phyloP scores from a whole-genome alignment of 2,888 invertebrate species.

The Salpingus planirostris region DNA sequence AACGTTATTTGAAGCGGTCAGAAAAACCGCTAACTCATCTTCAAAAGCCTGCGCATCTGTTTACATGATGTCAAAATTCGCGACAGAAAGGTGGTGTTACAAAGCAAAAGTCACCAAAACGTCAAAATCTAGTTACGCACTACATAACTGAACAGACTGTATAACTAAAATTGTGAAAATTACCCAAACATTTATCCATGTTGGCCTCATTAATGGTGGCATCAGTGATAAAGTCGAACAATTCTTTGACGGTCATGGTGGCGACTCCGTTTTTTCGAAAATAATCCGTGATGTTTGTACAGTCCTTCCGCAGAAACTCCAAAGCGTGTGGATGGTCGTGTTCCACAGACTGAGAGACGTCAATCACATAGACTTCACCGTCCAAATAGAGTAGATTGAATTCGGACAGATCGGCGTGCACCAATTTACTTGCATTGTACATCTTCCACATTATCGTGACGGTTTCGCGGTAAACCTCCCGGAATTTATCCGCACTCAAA shows the following conservation, averaged over 20 bases:
- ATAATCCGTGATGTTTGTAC: slow-evolving; percentile 84
- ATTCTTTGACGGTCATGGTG: slow-evolving; percentile 82
- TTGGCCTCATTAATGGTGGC: slow-evolving; percentile 71
- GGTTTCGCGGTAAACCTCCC: slow-evolving; percentile 73
- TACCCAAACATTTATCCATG: slow-evolving; percentile 61
- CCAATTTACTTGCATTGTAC: slow-evolving; percentile 86
- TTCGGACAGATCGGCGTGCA: slow-evolving; percentile 97
- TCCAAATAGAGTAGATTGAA: slow-evolving; percentile 85
- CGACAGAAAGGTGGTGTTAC: no score
- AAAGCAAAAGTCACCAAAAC: no score
- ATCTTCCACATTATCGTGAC: slow-evolving; percentile 87
- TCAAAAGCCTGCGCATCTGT: neutral
- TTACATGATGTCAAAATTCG: no score
- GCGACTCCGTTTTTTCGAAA: slow-evolving; percentile 83
- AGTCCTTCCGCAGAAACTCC: slow-evolving; percentile 91
- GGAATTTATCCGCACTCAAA: slow-evolving; percentile 61
- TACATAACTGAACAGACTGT: neutral
- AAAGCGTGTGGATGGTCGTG: slow-evolving; percentile 95
- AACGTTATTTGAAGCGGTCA: neutral
- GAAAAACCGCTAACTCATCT: neutral
- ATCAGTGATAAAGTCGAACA: slow-evolving; percentile 96
- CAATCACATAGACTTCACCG: slow-evolving; percentile 82
- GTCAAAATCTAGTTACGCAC: no score
- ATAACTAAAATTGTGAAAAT: neutral
- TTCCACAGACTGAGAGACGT: slow-evolving; percentile 97